These are phyloP conservation scores for Acanthaster planci DNA, from an alignment of 35 echinoderm and acorn worm genomes.

Conservation along the genomic window DNA sequence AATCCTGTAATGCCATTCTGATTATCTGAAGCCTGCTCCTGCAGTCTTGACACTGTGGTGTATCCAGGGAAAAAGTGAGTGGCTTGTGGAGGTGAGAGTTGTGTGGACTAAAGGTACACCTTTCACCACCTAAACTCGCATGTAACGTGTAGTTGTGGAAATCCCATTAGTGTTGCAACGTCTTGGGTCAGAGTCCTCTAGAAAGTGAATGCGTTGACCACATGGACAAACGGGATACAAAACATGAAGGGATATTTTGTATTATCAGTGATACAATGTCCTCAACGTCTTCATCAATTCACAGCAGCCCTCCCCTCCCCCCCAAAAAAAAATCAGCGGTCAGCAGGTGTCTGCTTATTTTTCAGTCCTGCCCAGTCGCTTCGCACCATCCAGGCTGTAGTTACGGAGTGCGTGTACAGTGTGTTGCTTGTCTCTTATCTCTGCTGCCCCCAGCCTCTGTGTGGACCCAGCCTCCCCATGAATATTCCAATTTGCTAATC, in stretches of 20 bases:
- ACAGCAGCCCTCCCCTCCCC: too few species aligned
- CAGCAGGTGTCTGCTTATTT: not conserved
- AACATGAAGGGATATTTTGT: not conserved
- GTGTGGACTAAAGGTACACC: too few species aligned
- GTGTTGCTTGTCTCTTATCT: not conserved
- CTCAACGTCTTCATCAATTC: not conserved
- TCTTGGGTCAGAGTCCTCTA: too few species aligned
- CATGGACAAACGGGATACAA: not conserved
- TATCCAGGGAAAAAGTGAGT: too few species aligned
- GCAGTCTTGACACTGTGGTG: too few species aligned
- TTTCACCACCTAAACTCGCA: too few species aligned
- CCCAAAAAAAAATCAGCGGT: not conserved
- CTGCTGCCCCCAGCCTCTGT: not conserved
- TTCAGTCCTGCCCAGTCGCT: not conserved
- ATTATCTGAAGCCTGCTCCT: too few species aligned
- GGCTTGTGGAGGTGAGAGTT: too few species aligned
- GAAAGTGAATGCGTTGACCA: conserved; percentile 4
- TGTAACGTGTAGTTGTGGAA: too few species aligned
- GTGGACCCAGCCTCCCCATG: not conserved
- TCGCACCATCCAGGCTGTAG: not conserved
- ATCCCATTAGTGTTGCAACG: too few species aligned
- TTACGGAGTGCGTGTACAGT: not conserved
- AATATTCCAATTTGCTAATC: conserved; percentile 18
- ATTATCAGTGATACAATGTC: conserved; percentile 11
- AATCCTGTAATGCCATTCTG: too few species aligned